Base-by-base conservation (phyloP, 2,888 invertebrate genomes). In the Acleris cristana region DNA sequence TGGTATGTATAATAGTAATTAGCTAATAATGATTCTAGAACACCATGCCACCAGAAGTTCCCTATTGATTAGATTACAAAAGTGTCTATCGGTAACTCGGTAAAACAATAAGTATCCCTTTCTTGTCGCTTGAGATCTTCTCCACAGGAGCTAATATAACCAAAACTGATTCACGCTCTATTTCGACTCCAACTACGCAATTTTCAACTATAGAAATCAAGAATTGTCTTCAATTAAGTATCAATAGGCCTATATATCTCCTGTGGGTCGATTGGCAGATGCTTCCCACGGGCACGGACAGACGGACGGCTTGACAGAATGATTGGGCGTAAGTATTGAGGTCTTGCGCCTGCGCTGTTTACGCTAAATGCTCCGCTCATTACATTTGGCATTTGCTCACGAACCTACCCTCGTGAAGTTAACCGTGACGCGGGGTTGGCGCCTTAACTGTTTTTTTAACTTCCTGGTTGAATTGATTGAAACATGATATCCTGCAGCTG, bases 281-380 rank as follows among this genome's bases (percentile, higher is more conserved):
- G 76, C 79, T 87, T 89, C 88, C 84, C 88, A 89, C 88, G 89
- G 78, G 79, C 75, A 70, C 73, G 70, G 71, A 71, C 66, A 64
- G 77, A 79, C 78, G 75, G 86, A 84, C 82, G 82, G 86, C 80
- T 87, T 90, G 90, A 90, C 90, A 88, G 82, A 74, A 82, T 88
- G 90, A 90, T 90, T 90, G 89, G 82, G 76, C 74, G 81, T 88
- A 89, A 90, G 87, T 86, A 85, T 79, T 79, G 81, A 77, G 78
- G 78, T 74, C 72, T 79, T 77, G 80, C 81, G 69, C 70, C 80
- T 78, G 76, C 76, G 78, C 81, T 78, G 80, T 78, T 77, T 81
- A 83, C 82, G 80, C 78, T 85, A 81, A 83, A 82, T 83, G 82
- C 76, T 79, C 80, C 79, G 81, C 79, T 84, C 85, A 86, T 87